A percentile compares a stretch with the other conserved stretches of the same genome.
Conservation (phyloP, 2,113 vertebrate species). For the Ranitomeya variabilis region DNA sequence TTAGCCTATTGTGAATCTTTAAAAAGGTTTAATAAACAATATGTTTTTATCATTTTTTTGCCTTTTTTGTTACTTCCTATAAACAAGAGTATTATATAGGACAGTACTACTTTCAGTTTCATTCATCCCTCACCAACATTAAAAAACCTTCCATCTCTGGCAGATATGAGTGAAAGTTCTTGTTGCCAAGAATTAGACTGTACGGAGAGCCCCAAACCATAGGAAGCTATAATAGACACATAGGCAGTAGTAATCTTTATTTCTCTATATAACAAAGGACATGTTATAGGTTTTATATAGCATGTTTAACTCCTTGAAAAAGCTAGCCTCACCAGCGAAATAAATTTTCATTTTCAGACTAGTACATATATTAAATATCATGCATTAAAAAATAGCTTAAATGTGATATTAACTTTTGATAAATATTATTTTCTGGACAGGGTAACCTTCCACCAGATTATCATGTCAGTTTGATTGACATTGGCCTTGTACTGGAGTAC, state of each 20-base stretch:
- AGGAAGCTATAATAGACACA: not conserved
- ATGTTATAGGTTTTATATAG: no score
- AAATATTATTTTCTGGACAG: conserved; percentile 69
- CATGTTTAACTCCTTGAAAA: not conserved
- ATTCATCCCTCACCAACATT: not conserved
- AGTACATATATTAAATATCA: not conserved
- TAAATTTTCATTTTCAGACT: not conserved
- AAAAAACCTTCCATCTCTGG: not conserved
- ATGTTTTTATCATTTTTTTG: no score
- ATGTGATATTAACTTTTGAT: no score
- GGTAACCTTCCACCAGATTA: conserved; percentile 97
- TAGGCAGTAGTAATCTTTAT: not conserved
- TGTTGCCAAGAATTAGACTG: not conserved
- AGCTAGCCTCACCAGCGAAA: not conserved
- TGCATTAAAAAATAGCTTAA: not conserved
- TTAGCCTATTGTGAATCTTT: no score
- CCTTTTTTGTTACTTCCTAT: no score
- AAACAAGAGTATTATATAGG: no score
- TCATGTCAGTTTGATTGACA: conserved; percentile 97
- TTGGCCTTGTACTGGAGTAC: conserved; percentile 93
- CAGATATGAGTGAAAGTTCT: not conserved
- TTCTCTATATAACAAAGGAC: not conserved
- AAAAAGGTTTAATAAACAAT: no score
- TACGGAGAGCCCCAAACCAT: not conserved
- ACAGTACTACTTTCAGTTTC: not conserved